phyloP scores from a whole-genome alignment of 2,797 vertebrate genomes.

The Clarias fuscus region DNA sequence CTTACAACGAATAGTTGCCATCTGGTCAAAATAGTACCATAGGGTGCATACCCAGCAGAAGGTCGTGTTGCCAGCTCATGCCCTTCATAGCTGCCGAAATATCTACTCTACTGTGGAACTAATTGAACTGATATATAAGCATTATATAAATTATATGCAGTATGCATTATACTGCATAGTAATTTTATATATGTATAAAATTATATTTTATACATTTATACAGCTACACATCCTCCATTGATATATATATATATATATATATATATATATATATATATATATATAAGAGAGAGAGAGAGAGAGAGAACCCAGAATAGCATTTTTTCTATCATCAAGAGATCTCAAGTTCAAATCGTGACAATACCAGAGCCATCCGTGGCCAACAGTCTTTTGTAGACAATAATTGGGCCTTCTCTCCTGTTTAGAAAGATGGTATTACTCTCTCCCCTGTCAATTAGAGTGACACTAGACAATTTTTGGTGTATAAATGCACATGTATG shows the following conservation, averaged over 20 bases:
- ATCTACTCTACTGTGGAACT: background rate
- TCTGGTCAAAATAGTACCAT: slow-evolving; percentile 21
- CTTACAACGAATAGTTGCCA: background rate
- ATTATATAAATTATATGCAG: too few species aligned
- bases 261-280: too few species aligned
- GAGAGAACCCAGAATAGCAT: background rate
- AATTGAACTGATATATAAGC: too few species aligned
- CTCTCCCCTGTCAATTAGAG: slow-evolving; percentile 21
- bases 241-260: too few species aligned
- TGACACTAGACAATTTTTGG: slow-evolving; percentile 3
- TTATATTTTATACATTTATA: too few species aligned
- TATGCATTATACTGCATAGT: too few species aligned
- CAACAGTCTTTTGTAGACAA: background rate
- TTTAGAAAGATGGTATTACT: slow-evolving; percentile 12
- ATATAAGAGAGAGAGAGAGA: too few species aligned
- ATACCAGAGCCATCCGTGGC: slow-evolving; percentile 13
- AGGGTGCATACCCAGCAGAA: background rate
- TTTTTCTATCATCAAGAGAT: slow-evolving; percentile 4
- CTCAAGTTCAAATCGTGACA: background rate
- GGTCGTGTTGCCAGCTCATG: background rate
- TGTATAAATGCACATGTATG: background rate
- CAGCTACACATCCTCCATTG: too few species aligned
- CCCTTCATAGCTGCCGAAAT: background rate
- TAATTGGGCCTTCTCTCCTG: slow-evolving; percentile 12
- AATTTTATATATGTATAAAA: too few species aligned